Conservation (phyloP, 2,113 vertebrate genomes). For the Illadopsis cleaveri region DNA sequence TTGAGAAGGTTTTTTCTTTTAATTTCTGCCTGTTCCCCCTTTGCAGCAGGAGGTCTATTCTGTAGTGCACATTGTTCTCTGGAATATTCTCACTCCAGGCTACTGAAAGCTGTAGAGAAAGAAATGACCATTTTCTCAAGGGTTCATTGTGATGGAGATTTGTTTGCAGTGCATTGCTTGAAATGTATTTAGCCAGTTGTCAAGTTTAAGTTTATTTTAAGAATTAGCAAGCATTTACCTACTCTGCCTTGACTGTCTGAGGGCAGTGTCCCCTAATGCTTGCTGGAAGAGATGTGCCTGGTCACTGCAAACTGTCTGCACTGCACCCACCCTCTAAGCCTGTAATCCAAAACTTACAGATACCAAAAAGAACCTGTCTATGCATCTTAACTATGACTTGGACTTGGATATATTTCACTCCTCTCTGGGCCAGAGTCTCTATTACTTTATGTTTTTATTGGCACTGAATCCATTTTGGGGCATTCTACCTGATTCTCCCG, state of each 20-base stretch:
- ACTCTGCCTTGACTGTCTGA: conserved; percentile 4
- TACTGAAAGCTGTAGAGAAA: neutral
- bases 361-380: neutral
- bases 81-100: neutral
- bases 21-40: neutral
- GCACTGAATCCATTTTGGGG: neutral
- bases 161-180: neutral
- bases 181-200: neutral
- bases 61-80: neutral
- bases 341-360: neutral
- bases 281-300: neutral
- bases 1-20: neutral
- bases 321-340: neutral
- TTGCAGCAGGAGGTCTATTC: neutral
- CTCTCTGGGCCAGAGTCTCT: neutral
- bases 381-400: neutral
- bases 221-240: neutral
- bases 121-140: neutral
- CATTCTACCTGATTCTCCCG: neutral
- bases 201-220: neutral
- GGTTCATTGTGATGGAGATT: neutral
- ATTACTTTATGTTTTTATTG: neutral
- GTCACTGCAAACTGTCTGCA: neutral
- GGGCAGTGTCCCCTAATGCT: conserved; percentile 23
- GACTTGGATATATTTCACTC: neutral